These are phyloP conservation scores for Heliconius himera DNA, from an alignment of 1,140 invertebrate genomes.

Conservation along the genomic window DNA sequence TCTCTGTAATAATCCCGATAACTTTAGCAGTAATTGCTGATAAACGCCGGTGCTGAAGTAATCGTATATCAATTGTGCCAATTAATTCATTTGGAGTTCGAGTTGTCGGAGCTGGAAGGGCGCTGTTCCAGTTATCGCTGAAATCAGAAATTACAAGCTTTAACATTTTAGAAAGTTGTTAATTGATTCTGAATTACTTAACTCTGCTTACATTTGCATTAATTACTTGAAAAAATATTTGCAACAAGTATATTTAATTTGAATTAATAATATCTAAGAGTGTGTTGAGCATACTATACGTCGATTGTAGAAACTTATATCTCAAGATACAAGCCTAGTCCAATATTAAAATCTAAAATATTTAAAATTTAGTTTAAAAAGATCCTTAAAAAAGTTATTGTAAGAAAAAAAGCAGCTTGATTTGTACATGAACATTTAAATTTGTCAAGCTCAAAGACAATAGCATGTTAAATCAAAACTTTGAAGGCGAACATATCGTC, in stretches of 20 bases:
- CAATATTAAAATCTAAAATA: neutral
- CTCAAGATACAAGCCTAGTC: neutral
- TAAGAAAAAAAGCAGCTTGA: neutral
- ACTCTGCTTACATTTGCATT: neutral
- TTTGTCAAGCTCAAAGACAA: neutral
- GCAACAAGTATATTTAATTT: neutral
- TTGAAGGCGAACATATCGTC: neutral
- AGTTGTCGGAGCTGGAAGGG: slow-evolving; percentile 5
- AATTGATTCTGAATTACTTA: neutral
- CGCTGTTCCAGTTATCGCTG: slow-evolving; percentile 1
- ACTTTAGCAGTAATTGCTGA: slow-evolving; percentile 4
- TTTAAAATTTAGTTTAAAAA: neutral
- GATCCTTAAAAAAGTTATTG: neutral
- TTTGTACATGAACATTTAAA: neutral
- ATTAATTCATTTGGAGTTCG: slow-evolving; percentile 18
- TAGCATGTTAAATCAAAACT: neutral
- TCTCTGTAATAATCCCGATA: slow-evolving; percentile 7
- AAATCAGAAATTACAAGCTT: slow-evolving; percentile 13
- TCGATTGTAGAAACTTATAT: neutral
- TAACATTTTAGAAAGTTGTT: neutral
- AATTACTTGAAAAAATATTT: neutral
- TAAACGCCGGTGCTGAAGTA: neutral
- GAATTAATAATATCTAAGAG: neutral
- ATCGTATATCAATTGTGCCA: slow-evolving; percentile 22
- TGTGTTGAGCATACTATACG: neutral